These are phyloP conservation scores for Astur gentilis DNA, from an alignment of 2,113 vertebrate genomes.

Conservation along the genomic window DNA sequence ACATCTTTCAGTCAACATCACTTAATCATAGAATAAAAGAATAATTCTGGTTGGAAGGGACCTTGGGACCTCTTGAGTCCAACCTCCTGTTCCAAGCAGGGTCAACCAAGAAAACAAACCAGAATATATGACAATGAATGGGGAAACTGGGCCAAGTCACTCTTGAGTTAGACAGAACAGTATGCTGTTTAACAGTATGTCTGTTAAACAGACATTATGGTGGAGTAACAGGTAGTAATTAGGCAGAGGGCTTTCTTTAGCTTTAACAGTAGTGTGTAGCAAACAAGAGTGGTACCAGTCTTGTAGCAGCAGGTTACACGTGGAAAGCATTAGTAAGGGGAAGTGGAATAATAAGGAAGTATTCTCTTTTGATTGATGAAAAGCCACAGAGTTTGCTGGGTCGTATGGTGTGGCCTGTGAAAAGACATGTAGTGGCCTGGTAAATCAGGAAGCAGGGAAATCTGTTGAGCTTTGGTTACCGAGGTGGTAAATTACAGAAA, in stretches of 20 bases:
- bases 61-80: background rate
- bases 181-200: background rate
- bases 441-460: background rate
- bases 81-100: background rate
- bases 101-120: background rate
- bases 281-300: background rate
- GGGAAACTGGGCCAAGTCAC: background rate
- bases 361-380: background rate
- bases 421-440: background rate
- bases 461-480: background rate
- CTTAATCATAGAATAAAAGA: background rate
- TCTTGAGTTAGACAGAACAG: background rate
- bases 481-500: background rate
- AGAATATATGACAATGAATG: background rate
- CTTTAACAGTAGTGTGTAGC: background rate
- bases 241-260: background rate
- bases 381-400: background rate
- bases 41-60: background rate
- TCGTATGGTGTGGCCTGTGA: background rate
- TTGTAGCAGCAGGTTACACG: background rate
- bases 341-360: background rate
- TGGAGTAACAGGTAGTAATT: background rate
- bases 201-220: background rate
- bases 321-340: background rate
- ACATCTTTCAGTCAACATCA: background rate